Conservation (phyloP, 2,113 vertebrate species). For the Amblyornis subalaris region DNA sequence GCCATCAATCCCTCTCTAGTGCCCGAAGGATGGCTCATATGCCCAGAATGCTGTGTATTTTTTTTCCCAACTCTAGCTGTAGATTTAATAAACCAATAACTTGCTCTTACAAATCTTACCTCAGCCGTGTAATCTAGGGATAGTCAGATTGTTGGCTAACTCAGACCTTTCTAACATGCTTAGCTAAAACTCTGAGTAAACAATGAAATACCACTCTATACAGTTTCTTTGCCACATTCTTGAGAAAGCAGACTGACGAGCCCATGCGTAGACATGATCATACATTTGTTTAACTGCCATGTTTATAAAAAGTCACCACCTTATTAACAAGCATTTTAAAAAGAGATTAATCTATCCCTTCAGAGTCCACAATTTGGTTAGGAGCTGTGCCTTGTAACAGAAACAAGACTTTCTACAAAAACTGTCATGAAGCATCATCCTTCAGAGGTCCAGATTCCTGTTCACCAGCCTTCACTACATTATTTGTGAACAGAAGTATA, state of each 20-base stretch:
- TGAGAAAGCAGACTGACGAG: background rate
- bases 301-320: background rate
- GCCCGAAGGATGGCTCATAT: background rate
- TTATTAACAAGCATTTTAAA: background rate
- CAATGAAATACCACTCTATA: background rate
- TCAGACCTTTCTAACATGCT: background rate
- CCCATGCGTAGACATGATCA: background rate
- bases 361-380: background rate
- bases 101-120: background rate
- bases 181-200: background rate
- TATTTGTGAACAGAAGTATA: background rate
- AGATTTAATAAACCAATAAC: constrained; percentile 12
- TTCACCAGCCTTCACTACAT: background rate
- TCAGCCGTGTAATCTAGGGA: background rate
- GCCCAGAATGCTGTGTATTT: background rate
- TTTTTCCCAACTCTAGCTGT: background rate
- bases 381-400: background rate
- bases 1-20: constrained; percentile 26
- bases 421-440: background rate
- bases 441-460: background rate
- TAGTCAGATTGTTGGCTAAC: background rate
- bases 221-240: background rate
- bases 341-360: background rate
- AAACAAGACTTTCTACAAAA: background rate
- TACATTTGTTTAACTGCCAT: background rate